phyloP scores from a whole-genome alignment of 1,140 invertebrate genomes.

The Lethrus apterus region DNA sequence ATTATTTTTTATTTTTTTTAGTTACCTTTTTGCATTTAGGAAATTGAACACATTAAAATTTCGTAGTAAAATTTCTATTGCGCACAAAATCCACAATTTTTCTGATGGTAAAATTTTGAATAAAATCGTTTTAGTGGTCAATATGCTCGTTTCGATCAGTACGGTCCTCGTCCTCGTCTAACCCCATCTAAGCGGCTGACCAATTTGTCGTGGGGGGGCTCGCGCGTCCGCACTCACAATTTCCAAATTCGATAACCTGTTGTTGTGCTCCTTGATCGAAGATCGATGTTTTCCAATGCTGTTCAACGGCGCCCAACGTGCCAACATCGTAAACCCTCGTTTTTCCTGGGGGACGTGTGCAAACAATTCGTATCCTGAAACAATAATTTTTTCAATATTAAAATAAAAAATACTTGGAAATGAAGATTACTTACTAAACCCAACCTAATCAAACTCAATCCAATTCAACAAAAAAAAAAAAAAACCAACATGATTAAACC shows the following conservation, averaged over 20 bases:
- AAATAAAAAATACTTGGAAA: no score
- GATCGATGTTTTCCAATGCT: constrained; percentile 31
- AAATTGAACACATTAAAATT: no score
- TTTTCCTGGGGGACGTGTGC: constrained; percentile 19
- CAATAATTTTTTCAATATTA: no score
- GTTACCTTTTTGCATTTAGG: no score
- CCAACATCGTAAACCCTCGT: constrained; percentile 32
- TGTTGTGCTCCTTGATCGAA: constrained; percentile 29
- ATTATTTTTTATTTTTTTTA: no score
- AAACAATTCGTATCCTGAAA: constrained; percentile 12
- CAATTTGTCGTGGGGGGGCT: constrained; percentile 23
- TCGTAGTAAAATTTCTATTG: no score
- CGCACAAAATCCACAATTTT: background rate
- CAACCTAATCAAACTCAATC: no score
- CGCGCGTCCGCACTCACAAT: constrained; percentile 18
- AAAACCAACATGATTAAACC: no score
- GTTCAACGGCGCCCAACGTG: constrained; percentile 32
- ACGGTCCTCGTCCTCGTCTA: constrained; percentile 11
- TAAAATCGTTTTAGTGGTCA: background rate
- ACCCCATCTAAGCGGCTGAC: constrained; percentile 35
- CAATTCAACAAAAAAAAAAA: no score
- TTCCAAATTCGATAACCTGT: constrained; percentile 12
- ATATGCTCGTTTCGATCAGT: background rate
- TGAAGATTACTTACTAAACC: no score
- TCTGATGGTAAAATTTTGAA: background rate